phyloP scores from a whole-genome alignment of 2,888 invertebrate genomes.

The Dinocampus coccinellae region DNA sequence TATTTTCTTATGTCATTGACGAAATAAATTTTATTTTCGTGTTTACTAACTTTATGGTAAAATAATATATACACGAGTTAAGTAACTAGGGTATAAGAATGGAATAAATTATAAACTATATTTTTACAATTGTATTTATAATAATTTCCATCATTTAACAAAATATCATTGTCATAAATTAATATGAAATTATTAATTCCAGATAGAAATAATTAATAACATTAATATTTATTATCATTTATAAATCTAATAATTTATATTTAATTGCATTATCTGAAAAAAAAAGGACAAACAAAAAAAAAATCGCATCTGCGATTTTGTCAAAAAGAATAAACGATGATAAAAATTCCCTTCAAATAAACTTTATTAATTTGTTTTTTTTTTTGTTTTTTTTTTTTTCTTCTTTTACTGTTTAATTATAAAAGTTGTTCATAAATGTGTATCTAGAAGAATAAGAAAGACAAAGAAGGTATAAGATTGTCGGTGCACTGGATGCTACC shows the following conservation, averaged over 20 bases:
- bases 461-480: slow-evolving; percentile 27
- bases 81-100: not conserved
- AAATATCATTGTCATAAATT: no score
- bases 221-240: no score
- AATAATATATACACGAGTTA: not conserved
- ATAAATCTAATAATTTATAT: no score
- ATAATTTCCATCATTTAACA: no score
- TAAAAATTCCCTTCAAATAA: not conserved
- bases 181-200: no score
- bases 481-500: slow-evolving; percentile 30
- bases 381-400: slow-evolving; percentile 50
- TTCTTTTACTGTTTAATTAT: slow-evolving; percentile 53
- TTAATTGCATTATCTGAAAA: no score
- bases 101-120: no score
- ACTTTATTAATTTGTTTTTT: no score
- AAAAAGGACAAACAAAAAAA: no score
- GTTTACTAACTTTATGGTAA: not conserved
- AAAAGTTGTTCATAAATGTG: slow-evolving; percentile 55
- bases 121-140: no score
- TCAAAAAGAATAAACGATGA: not conserved
- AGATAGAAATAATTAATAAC: no score
- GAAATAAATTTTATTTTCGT: slow-evolving; percentile 4
- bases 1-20: slow-evolving; percentile 11
- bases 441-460: slow-evolving; percentile 10
- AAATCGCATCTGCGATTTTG: not conserved